phyloP scores from a whole-genome alignment of 2,797 vertebrate genomes.

The Neopelma chrysocephalum region DNA sequence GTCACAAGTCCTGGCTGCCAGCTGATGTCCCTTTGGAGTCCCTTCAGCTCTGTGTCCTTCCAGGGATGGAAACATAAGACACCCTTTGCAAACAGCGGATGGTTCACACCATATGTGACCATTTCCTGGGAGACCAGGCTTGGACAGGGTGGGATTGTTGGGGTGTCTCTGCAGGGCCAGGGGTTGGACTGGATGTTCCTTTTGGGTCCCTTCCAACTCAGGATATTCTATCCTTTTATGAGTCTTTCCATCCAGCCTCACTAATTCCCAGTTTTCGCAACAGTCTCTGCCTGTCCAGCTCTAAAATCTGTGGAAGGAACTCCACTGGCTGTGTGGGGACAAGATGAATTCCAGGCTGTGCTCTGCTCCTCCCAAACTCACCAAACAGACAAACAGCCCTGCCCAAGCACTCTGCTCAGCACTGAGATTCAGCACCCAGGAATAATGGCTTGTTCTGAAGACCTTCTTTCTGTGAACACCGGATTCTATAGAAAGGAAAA shows the following conservation, averaged over 20 bases:
- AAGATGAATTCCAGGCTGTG: not conserved
- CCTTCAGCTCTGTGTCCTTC: not conserved
- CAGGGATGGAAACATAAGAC: not conserved
- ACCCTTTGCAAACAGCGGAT: not conserved
- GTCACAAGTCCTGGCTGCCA: not conserved
- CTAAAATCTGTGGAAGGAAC: not conserved
- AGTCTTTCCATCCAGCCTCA: not conserved
- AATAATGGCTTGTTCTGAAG: not conserved
- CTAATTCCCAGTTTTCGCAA: not conserved
- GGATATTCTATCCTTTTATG: not conserved
- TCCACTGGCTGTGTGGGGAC: not conserved
- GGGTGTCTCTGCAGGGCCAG: not conserved
- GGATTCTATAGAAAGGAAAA: not conserved
- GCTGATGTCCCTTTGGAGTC: not conserved
- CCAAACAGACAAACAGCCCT: not conserved
- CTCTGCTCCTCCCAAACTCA: not conserved
- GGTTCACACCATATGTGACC: fast-evolving
- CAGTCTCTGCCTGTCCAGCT: fast-evolving
- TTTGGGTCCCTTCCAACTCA: not conserved
- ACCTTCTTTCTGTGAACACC: not conserved
- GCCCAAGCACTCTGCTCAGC: not conserved
- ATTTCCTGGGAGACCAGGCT: not conserved
- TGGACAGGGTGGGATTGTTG: not conserved
- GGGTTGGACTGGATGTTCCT: not conserved
- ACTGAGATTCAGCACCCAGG: not conserved